phyloP scores from a whole-genome alignment of 2,888 invertebrate genomes.

The Scaptomyza cyrtandrae region DNA sequence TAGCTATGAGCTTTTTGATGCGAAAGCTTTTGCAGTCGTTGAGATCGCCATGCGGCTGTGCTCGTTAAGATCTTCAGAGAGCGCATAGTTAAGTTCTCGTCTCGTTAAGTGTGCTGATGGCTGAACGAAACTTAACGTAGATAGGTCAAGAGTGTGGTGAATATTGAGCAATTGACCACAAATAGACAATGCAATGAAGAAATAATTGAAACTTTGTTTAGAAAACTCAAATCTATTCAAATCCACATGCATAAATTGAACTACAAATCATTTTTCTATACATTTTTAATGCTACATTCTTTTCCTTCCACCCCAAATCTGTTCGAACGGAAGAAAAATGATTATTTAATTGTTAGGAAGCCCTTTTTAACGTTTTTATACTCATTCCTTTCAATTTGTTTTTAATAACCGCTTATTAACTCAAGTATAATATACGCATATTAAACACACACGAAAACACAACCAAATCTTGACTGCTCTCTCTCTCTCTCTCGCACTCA shows the following conservation, averaged over 20 bases:
- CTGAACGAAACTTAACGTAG: slow-evolving; percentile 9
- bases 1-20: slow-evolving; percentile 46
- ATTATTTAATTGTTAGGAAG: slow-evolving; percentile 67
- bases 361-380: slow-evolving; percentile 32
- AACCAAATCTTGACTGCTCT: slow-evolving; percentile 35
- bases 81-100: background rate
- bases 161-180: background rate
- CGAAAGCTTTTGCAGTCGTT: slow-evolving; percentile 46
- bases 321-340: slow-evolving; percentile 55
- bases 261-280: background rate
- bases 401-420: slow-evolving; percentile 77
- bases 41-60: slow-evolving; percentile 36
- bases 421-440: slow-evolving; percentile 71
- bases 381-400: slow-evolving; percentile 60
- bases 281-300: background rate
- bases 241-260: too few relatives aligned
- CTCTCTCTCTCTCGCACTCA: slow-evolving; percentile 1
- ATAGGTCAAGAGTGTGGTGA: slow-evolving; percentile 20
- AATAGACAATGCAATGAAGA: background rate
- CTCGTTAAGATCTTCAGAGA: slow-evolving; percentile 9
- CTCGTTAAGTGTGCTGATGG: background rate
- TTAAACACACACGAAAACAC: slow-evolving; percentile 45
- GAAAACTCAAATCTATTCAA: too few relatives aligned
- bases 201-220: too few relatives aligned
- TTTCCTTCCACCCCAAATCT: slow-evolving; percentile 11